Conservation (phyloP, 1,140 invertebrate genomes). For the Euglossa dilemma region DNA sequence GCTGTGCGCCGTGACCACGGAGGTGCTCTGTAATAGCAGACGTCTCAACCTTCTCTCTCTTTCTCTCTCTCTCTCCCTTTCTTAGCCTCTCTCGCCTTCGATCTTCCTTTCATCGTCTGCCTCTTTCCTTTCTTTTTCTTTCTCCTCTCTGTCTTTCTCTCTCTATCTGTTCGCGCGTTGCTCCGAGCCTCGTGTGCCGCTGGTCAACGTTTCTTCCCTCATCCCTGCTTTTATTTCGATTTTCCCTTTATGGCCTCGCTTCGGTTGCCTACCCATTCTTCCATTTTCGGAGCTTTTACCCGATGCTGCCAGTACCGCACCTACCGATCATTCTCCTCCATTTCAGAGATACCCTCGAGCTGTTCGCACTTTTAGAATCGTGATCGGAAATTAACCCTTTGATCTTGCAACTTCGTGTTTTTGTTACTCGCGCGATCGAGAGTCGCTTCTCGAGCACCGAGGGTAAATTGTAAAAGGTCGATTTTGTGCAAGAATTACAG, state of each 20-base stretch:
- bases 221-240: background rate
- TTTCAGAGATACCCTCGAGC: no score
- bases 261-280: no score
- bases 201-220: background rate
- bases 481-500: no score
- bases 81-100: constrained; percentile 1
- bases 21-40: constrained; percentile 69
- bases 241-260: background rate
- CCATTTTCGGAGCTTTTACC: no score
- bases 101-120: constrained; percentile 36
- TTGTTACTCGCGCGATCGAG: no score
- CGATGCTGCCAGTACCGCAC: no score
- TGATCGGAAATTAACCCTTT: no score
- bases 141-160: background rate
- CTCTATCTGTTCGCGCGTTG: background rate
- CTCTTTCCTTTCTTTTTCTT: constrained; percentile 22
- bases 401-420: no score
- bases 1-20: constrained; percentile 70
- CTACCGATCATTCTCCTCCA: no score
- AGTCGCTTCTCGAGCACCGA: no score
- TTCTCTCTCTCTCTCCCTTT: constrained; percentile 1
- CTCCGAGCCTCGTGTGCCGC: background rate
- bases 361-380: no score
- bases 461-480: no score
- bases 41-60: constrained; percentile 35